These are phyloP conservation scores for Ochropleura plecta DNA, from an alignment of 2,888 invertebrate species.

Conservation along the genomic window DNA sequence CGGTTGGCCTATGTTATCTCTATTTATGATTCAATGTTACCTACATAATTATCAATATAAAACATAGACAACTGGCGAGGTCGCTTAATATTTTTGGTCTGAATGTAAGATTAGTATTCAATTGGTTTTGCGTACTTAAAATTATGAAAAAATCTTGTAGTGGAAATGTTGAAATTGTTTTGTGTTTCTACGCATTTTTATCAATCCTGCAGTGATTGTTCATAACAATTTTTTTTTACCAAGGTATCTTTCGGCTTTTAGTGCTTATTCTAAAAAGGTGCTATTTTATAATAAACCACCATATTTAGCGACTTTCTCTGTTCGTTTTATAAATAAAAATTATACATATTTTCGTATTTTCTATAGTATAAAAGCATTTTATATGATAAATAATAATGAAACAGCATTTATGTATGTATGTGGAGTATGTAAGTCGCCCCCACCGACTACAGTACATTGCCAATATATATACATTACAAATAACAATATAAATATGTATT, in stretches of 20 bases:
- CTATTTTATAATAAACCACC: conserved; percentile 5
- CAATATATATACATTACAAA: conserved; percentile 57
- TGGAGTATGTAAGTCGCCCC: conserved; percentile 63
- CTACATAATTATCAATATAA: conserved; percentile 26
- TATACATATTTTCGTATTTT: conserved; percentile 48
- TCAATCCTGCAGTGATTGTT: neutral
- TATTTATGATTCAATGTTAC: conserved; percentile 47
- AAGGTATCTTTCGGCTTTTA: neutral
- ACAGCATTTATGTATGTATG: conserved; percentile 70
- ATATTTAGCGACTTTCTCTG: conserved; percentile 20
- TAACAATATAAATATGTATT: conserved; percentile 28
- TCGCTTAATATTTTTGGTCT: conserved; percentile 30
- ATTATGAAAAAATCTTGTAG: neutral
- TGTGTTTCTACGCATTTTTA: neutral
- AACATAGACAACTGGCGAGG: conserved; percentile 23
- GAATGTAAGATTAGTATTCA: conserved; percentile 4
- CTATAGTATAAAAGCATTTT: conserved; percentile 60
- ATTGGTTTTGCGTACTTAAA: conserved; percentile 32
- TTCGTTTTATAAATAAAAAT: conserved; percentile 21
- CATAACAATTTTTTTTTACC: neutral
- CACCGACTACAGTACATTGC: conserved; percentile 67
- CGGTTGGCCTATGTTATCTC: conserved; percentile 35
- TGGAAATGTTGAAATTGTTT: neutral
- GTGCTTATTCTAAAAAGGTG: conserved; percentile 30
- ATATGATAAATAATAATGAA: conserved; percentile 50